Evolutionary conservation across 1,140 invertebrate species (phyloP).

Genomic region (Forficula auricularia): DNA sequence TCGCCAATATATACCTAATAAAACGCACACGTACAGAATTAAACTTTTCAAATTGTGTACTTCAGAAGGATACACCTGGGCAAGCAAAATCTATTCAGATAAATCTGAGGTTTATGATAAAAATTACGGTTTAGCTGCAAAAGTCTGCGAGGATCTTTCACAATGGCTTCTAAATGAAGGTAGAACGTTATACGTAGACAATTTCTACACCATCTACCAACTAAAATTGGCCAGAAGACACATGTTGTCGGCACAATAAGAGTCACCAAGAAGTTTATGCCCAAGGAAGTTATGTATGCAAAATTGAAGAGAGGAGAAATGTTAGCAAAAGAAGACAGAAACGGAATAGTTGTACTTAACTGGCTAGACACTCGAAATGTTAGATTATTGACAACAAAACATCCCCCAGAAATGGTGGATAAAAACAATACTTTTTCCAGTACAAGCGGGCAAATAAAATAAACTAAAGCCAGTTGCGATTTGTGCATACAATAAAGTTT

Average conservation of each 20-base stretch:
- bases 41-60: constrained; percentile 21
- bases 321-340: constrained; percentile 20
- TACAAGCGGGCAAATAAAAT: constrained; percentile 9
- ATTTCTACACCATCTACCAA: constrained; percentile 25
- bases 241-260: constrained; percentile 28
- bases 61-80: constrained; percentile 18
- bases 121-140: constrained; percentile 11
- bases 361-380: constrained; percentile 27
- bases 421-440: constrained; percentile 7
- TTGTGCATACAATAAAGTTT: constrained; percentile 25
- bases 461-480: constrained; percentile 23
- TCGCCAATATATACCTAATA: constrained; percentile 22
- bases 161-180: constrained; percentile 16
- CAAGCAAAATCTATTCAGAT: constrained; percentile 20
- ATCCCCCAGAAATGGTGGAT: constrained; percentile 14
- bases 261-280: constrained; percentile 21
- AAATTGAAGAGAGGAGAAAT: constrained; percentile 24
- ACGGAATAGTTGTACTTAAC: constrained; percentile 23
- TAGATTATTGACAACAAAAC: constrained; percentile 24
- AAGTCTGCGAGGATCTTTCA: constrained; percentile 14
- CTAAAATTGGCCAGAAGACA: constrained; percentile 24
- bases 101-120: constrained; percentile 12
- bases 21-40: constrained; percentile 24
- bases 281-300: constrained; percentile 20
- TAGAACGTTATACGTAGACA: constrained; percentile 17